Conservation (phyloP, 23 tunicate species). For the Ascidia mentula region DNA sequence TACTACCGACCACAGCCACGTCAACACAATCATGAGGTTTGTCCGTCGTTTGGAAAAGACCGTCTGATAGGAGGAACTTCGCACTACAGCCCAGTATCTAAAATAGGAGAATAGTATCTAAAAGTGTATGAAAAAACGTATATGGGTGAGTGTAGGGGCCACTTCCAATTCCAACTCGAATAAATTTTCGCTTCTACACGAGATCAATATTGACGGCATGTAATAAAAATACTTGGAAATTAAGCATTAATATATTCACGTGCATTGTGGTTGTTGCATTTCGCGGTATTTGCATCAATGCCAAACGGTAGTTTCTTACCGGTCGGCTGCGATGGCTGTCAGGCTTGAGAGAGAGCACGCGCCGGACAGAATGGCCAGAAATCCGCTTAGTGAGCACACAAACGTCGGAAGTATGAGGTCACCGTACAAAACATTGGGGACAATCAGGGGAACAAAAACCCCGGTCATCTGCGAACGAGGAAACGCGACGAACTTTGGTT, state of each 20-base stretch:
- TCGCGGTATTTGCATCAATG: no score
- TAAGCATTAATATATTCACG: no score
- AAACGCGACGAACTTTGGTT: not conserved
- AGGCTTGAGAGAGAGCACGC: constrained; percentile 44
- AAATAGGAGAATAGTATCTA: no score
- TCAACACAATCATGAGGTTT: not conserved
- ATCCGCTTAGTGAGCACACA: constrained; percentile 29
- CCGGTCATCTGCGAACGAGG: constrained; percentile 60
- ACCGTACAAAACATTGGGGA: constrained; percentile 40
- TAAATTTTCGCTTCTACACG: not conserved
- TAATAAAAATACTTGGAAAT: no score
- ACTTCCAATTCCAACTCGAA: not conserved
- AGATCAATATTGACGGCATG: no score
- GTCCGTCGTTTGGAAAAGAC: not conserved
- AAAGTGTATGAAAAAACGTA: no score
- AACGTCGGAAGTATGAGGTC: constrained; percentile 15
- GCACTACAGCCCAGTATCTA: not conserved
- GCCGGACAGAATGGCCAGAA: constrained; percentile 41
- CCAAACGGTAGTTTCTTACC: no score
- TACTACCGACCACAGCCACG: not conserved
- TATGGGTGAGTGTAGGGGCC: no score
- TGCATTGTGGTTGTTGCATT: no score
- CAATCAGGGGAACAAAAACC: constrained; percentile 36
- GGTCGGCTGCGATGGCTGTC: constrained; percentile 40
- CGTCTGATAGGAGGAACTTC: not conserved